phyloP scores from a whole-genome alignment of 2,888 invertebrate species.

The Ephialtes manifestator region DNA sequence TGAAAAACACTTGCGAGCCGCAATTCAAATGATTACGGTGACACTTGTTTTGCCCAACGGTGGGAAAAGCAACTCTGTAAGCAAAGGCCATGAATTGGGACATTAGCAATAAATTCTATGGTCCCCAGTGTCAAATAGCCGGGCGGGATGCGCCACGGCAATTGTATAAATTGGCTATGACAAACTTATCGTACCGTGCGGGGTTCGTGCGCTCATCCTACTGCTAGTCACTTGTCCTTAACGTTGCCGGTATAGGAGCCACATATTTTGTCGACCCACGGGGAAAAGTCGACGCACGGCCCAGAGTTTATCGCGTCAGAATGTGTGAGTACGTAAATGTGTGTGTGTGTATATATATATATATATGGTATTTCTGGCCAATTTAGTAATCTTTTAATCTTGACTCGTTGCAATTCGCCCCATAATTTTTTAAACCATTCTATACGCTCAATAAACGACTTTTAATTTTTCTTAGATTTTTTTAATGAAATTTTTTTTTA shows the following conservation, averaged over 20 bases:
- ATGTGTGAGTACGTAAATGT: conserved; percentile 31
- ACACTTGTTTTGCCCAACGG: conserved; percentile 34
- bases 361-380: too few species aligned
- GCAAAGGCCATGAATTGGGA: conserved; percentile 63
- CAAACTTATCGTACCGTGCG: conserved; percentile 83
- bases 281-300: conserved; percentile 73
- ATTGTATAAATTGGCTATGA: conserved; percentile 86
- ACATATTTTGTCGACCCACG: conserved; percentile 74
- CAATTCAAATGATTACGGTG: conserved; percentile 30
- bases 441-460: too few species aligned
- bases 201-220: conserved; percentile 44
- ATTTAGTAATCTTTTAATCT: too few species aligned
- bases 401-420: too few species aligned
- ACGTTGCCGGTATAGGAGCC: conserved; percentile 63
- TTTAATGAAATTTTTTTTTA: too few species aligned
- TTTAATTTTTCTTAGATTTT: too few species aligned
- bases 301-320: conserved; percentile 73
- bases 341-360: neutral
- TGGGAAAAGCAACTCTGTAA: conserved; percentile 32
- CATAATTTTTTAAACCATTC: too few species aligned
- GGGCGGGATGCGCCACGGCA: conserved; percentile 77
- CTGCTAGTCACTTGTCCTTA: conserved; percentile 57
- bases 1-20: neutral
- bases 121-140: conserved; percentile 84
- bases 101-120: conserved; percentile 83